phyloP scores from a whole-genome alignment of 1,140 invertebrate genomes.

The Lepidostoma basale region DNA sequence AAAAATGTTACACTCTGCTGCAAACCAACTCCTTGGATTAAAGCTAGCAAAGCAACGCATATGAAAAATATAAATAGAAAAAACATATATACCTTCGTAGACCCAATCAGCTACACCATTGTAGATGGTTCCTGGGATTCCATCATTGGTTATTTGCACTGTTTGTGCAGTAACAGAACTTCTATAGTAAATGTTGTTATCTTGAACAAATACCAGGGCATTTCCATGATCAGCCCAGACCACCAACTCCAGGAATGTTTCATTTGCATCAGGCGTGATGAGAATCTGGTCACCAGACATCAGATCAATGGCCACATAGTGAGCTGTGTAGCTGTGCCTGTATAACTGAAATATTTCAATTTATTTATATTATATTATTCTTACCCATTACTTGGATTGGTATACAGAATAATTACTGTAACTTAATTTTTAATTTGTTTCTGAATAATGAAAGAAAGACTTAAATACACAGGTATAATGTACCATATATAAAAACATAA shows the following conservation, averaged over 20 bases:
- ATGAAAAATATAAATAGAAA: no score
- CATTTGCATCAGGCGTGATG: conserved; percentile 49
- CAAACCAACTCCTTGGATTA: no score
- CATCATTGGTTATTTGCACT: conserved; percentile 65
- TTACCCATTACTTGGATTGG: no score
- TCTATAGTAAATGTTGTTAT: conserved; percentile 81
- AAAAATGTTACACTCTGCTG: no score
- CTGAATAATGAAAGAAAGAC: no score
- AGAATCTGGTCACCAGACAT: conserved; percentile 48
- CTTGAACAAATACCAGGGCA: conserved; percentile 74
- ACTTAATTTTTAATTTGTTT: no score
- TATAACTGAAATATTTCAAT: conserved; percentile 62
- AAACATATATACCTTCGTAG: conserved; percentile 68
- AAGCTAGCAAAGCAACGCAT: no score
- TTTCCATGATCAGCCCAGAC: conserved; percentile 76
- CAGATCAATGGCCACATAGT: conserved; percentile 62
- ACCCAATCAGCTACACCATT: conserved; percentile 82
- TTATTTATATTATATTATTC: conserved; percentile 30
- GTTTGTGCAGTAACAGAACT: conserved; percentile 55
- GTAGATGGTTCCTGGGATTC: conserved; percentile 69
- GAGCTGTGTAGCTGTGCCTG: conserved; percentile 56
- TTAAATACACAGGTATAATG: no score
- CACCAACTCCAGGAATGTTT: conserved; percentile 67
- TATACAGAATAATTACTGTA: no score
- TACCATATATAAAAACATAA: no score